Base-by-base conservation (phyloP, 2,888 invertebrate genomes). In the Dendrolimus houi region DNA sequence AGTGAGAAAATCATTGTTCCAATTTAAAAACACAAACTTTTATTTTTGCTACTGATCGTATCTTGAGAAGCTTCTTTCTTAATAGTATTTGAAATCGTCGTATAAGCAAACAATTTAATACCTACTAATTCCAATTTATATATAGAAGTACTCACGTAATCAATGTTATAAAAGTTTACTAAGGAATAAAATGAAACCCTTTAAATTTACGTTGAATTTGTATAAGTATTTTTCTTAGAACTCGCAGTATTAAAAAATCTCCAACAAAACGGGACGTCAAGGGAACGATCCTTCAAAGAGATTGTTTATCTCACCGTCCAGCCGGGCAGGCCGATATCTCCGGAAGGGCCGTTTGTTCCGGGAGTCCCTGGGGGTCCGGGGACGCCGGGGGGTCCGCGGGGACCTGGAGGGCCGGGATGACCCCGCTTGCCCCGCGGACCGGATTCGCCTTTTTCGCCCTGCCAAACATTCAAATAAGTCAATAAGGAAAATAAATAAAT, bases 311-410 rank as follows among this genome's bases (percentile, higher is more conserved):
- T 80, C 69, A 92, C 93, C 92, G 93, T 96, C 96, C 94, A 94
- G 92, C 96, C 96, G 10, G 95, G 95, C 62, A 94, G 83, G 59
- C 95, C 95, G 69, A 95, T 94, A 77, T 96, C 96, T 57, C 96
- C 95, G 53, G 93, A 91, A 59, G 87, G 84, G 56, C 95, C 95
- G 55, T 94, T 92, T 60, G 92, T 93, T 41, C 95, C 94, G 0
- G 94, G 92, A 41, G 93, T 92, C 42, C 96, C 96, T 41, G 94
- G 93, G 10, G 94, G 94, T 14, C 95, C 95, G 8, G 93, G 93
- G 7, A 93, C 90, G 41, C 94, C 94, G 56, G 95, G 92, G 47
- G 95, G 92, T 0, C 97, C 97, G 57, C 95, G 89, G 65, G 94
- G 94, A 0, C 96, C 96, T 41, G 94, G 94, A 54, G 96, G 95